Evolutionary conservation across 2,888 invertebrate species (phyloP).

Genomic region (Synergus laeviventris): DNA sequence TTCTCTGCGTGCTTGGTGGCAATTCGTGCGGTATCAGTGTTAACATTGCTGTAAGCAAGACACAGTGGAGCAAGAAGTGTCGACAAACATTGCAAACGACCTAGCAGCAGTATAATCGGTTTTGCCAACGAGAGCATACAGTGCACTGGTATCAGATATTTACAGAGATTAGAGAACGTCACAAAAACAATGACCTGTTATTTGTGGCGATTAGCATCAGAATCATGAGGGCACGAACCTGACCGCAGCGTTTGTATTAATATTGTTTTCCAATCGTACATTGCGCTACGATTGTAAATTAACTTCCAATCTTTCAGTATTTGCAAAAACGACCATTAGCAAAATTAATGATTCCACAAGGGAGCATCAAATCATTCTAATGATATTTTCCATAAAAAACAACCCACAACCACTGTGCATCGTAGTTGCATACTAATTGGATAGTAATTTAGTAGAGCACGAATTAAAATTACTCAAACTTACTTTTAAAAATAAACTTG

Average conservation of each 20-base stretch:
- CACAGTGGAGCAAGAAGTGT: constrained; percentile 32
- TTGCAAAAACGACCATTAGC: neutral
- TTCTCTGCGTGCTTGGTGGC: neutral
- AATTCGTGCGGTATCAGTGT: constrained; percentile 5
- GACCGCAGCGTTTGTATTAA: constrained; percentile 30
- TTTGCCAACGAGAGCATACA: constrained; percentile 23
- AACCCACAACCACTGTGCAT: neutral
- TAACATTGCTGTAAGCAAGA: constrained; percentile 26
- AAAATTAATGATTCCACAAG: neutral
- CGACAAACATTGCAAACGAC: constrained; percentile 35
- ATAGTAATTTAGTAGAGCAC: neutral
- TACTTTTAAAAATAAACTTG: neutral
- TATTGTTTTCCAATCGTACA: neutral
- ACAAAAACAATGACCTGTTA: constrained; percentile 34
- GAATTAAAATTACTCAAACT: neutral
- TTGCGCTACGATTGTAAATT: constrained; percentile 1
- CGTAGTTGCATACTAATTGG: neutral
- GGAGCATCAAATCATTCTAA: neutral
- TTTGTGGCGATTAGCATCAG: constrained; percentile 37
- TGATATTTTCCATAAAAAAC: neutral
- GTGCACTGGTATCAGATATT: constrained; percentile 14
- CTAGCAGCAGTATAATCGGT: constrained; percentile 31
- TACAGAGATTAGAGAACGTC: constrained; percentile 33
- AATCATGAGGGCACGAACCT: constrained; percentile 9
- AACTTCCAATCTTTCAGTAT: constrained; percentile 25